A percentile compares a stretch with the other conserved stretches of the same genome.
Conservation (phyloP, 2,888 invertebrate genomes). For the Phorcus lineatus region DNA sequence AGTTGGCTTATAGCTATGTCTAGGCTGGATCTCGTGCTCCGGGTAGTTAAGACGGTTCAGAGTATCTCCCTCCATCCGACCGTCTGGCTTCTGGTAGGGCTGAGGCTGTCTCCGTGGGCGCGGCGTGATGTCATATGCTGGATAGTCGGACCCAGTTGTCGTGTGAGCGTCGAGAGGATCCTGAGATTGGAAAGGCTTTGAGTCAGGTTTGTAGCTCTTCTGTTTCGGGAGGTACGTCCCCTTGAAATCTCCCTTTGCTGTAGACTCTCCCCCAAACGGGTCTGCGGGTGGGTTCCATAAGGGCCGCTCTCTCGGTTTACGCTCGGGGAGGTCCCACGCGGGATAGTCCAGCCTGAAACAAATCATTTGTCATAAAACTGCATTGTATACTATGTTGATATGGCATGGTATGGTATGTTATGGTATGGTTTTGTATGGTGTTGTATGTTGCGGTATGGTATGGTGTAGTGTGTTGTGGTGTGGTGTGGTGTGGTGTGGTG, state of each 20-base stretch:
- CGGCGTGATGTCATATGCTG: constrained; percentile 33
- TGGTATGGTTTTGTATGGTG: too few relatives aligned
- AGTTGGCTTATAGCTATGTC: constrained; percentile 63
- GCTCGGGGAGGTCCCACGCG: constrained; percentile 63
- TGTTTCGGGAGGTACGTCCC: constrained; percentile 41
- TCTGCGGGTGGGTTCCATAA: constrained; percentile 52
- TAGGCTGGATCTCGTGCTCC: constrained; percentile 40
- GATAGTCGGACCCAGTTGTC: constrained; percentile 45
- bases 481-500: too few relatives aligned
- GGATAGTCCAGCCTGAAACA: constrained; percentile 56
- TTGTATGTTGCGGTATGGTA: too few relatives aligned
- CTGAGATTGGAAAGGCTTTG: constrained; percentile 54
- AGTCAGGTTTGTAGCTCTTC: constrained; percentile 59
- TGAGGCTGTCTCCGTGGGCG: constrained; percentile 47
- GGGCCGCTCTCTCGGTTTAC: constrained; percentile 32
- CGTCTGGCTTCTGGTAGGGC: constrained; percentile 59
- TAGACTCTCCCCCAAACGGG: constrained; percentile 60
- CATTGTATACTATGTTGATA: too few relatives aligned
- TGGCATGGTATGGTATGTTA: too few relatives aligned
- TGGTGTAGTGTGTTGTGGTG: too few relatives aligned
- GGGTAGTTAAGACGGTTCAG: constrained; percentile 45
- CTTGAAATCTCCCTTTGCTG: constrained; percentile 54
- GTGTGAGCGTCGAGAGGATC: constrained; percentile 67
- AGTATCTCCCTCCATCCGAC: constrained; percentile 64
- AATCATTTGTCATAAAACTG: neutral